phyloP scores from a whole-genome alignment of 2,888 invertebrate species.

The Luperina nickerlii region DNA sequence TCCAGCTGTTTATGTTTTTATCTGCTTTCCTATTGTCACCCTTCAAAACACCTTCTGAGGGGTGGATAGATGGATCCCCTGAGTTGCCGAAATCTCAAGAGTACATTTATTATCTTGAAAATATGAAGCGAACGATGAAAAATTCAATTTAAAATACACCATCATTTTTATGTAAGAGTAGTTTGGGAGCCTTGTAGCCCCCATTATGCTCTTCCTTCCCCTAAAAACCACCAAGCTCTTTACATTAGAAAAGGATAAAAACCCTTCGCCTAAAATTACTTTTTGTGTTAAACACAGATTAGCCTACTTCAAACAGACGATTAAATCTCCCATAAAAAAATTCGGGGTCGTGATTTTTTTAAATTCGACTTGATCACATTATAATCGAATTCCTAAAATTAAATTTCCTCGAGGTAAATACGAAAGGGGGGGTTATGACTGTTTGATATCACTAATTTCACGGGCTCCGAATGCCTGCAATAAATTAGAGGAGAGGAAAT shows the following conservation, averaged over 20 bases:
- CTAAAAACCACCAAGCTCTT: conserved; percentile 23
- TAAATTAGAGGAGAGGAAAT: conserved; percentile 87
- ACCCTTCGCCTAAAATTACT: conserved; percentile 56
- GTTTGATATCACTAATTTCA: conserved; percentile 87
- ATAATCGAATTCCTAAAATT: conserved; percentile 77
- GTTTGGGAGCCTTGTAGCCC: conserved; percentile 7
- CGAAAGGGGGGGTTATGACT: conserved; percentile 76
- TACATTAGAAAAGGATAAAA: conserved; percentile 56
- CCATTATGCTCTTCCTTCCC: conserved; percentile 10
- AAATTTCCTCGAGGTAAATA: conserved; percentile 77
- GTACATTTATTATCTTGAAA: conserved; percentile 31
- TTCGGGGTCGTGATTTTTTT: conserved; percentile 58
- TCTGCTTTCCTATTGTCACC: conserved; percentile 19
- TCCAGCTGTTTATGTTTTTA: conserved; percentile 2
- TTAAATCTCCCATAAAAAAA: conserved; percentile 58
- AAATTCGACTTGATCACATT: conserved; percentile 61
- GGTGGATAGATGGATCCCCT: conserved; percentile 5
- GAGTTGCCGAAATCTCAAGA: conserved; percentile 23
- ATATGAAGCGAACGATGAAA: conserved; percentile 30
- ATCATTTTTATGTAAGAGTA: conserved; percentile 12
- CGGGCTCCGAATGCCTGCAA: conserved; percentile 79
- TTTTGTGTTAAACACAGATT: conserved; percentile 60
- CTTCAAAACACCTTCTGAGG: conserved; percentile 4
- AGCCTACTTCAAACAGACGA: conserved; percentile 57
- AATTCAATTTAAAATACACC: conserved; percentile 36